Conservation (phyloP, 2,113 vertebrate species). For the Panthera leo region DNA sequence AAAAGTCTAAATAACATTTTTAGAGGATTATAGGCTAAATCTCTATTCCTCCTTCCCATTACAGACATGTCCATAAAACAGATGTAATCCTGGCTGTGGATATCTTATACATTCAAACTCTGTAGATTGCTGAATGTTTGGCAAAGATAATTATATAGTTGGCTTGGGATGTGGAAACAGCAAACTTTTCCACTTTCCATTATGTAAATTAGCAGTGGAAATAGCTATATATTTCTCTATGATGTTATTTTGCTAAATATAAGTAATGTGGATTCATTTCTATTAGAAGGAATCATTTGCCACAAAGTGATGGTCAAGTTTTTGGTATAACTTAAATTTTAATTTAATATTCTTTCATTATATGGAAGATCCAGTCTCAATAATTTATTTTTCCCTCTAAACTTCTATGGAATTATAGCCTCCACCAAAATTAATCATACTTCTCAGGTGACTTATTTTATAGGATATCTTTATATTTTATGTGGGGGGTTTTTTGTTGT, state of each 20-base stretch:
- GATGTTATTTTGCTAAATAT: slow-evolving; percentile 66
- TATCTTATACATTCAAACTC: slow-evolving; percentile 61
- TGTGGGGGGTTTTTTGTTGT: neutral
- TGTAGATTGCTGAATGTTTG: slow-evolving; percentile 77
- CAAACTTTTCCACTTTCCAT: slow-evolving; percentile 77
- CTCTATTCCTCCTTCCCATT: slow-evolving; percentile 32
- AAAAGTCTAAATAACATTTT: slow-evolving; percentile 40
- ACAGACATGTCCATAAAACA: slow-evolving; percentile 48
- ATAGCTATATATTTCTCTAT: slow-evolving; percentile 66
- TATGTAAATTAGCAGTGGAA: slow-evolving; percentile 80
- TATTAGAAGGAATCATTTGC: slow-evolving; percentile 43
- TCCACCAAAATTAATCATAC: slow-evolving; percentile 51
- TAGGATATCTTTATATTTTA: slow-evolving; percentile 39
- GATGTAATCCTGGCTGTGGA: slow-evolving; percentile 62
- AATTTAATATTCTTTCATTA: neutral
- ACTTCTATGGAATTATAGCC: neutral
- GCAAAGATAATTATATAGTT: slow-evolving; percentile 79
- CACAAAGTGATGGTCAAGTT: slow-evolving; percentile 39
- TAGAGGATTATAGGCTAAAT: slow-evolving; percentile 38
- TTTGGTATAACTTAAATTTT: slow-evolving; percentile 53
- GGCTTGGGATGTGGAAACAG: slow-evolving; percentile 77
- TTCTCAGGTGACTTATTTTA: slow-evolving; percentile 49
- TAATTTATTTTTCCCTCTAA: slow-evolving; percentile 32
- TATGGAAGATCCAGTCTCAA: neutral
- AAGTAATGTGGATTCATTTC: slow-evolving; percentile 58